Conservation (phyloP, 2,888 invertebrate genomes). For the Drosophila silvestris region DNA sequence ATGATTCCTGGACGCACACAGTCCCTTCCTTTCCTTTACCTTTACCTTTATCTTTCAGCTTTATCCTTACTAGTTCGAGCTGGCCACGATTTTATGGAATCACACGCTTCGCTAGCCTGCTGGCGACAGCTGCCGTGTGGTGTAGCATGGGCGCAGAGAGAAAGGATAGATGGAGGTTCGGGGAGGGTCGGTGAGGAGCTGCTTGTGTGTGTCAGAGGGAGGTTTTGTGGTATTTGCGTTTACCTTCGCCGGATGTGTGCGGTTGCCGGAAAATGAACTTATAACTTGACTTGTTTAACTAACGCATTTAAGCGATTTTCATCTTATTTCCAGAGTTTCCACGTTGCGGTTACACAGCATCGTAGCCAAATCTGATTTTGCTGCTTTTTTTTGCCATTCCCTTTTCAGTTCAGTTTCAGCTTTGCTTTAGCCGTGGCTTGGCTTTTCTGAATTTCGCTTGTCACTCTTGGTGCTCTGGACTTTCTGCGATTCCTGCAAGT, state of each 20-base stretch:
- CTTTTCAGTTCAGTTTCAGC: neutral
- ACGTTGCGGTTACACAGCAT: conserved; percentile 17
- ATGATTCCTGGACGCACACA: conserved; percentile 60
- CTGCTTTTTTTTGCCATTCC: conserved; percentile 2
- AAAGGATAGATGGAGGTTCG: neutral
- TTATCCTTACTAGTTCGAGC: neutral
- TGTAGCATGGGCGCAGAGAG: neutral
- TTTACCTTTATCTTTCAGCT: neutral
- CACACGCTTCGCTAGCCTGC: conserved; percentile 68
- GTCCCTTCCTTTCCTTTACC: neutral
- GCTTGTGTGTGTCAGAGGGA: neutral
- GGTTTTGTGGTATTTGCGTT: conserved; percentile 48
- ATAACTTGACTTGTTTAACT: conserved; percentile 79
- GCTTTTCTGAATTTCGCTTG: conserved; percentile 29
- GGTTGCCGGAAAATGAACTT: conserved; percentile 79
- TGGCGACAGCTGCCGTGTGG: conserved; percentile 48
- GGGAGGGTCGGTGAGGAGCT: neutral
- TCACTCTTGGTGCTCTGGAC: conserved; percentile 19
- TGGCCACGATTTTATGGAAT: conserved; percentile 73
- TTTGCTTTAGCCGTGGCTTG: conserved; percentile 3
- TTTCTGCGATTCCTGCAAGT: conserved; percentile 30
- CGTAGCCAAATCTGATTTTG: conserved; percentile 17
- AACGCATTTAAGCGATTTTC: conserved; percentile 78
- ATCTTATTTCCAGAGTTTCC: conserved; percentile 44
- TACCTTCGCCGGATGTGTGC: conserved; percentile 74